These are phyloP conservation scores for Rhincodon typus DNA, from an alignment of 2,797 vertebrate genomes.

Conservation along the genomic window DNA sequence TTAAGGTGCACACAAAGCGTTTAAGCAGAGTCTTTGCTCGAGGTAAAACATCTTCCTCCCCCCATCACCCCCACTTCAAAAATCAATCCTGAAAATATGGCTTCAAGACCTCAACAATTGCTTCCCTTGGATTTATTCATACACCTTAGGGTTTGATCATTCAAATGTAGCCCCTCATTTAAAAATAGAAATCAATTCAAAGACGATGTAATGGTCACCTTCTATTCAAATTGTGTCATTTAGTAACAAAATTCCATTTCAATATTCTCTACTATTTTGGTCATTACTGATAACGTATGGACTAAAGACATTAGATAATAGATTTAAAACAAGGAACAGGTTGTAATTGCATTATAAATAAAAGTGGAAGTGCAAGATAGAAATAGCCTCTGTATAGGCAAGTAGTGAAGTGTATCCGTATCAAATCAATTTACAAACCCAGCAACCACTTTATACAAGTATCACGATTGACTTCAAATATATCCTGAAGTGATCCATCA, in stretches of 20 bases:
- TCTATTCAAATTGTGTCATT: too few species aligned
- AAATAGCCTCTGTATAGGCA: neutral
- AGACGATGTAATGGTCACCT: neutral
- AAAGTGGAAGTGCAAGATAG: neutral
- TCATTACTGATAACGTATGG: too few species aligned
- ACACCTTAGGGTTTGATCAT: neutral
- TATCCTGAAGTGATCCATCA: neutral
- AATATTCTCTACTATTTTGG: too few species aligned
- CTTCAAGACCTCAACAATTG: neutral
- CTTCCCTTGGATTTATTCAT: neutral
- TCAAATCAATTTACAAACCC: neutral
- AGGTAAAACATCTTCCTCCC: neutral
- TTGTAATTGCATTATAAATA: neutral
- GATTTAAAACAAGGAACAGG: too few species aligned
- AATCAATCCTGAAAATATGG: neutral
- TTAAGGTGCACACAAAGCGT: neutral
- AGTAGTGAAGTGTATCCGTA: neutral
- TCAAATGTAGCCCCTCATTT: neutral
- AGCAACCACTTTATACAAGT: neutral
- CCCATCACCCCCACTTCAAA: too few species aligned
- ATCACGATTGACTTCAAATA: neutral
- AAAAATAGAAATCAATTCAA: too few species aligned
- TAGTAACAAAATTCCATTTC: neutral
- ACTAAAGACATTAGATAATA: too few species aligned
- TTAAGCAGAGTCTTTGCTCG: neutral